Evolutionary conservation across 2,797 vertebrate genomes (phyloP).

Genomic region (Diceros bicornis): DNA sequence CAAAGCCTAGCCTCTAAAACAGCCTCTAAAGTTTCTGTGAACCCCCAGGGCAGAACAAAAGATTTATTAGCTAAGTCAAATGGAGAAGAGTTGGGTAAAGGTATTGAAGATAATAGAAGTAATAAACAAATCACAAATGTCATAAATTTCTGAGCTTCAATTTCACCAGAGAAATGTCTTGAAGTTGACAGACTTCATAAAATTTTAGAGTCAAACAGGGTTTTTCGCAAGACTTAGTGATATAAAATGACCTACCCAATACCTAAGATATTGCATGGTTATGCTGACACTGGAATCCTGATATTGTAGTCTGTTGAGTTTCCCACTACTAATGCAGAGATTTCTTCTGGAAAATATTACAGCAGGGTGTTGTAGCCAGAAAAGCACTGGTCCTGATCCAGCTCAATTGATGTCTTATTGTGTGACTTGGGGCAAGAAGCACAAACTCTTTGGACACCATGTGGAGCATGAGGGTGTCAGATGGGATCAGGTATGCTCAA

Average conservation of each 20-base stretch:
- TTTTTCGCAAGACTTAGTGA: not conserved
- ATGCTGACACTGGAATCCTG: not conserved
- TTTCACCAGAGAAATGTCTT: constrained; percentile 8
- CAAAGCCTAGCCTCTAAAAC: constrained; percentile 30
- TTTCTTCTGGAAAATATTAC: constrained; percentile 7
- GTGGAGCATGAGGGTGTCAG: not conserved
- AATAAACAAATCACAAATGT: constrained; percentile 38
- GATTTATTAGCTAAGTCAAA: constrained; percentile 32
- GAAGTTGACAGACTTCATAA: constrained; percentile 27
- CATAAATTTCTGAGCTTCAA: constrained; percentile 2
- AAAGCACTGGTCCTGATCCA: not conserved
- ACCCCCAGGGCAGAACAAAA: not conserved
- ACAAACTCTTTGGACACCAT: not conserved
- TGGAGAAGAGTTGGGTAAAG: not conserved
- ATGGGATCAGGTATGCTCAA: not conserved
- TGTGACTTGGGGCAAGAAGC: not conserved
- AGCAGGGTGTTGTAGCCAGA: not conserved
- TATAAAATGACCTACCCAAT: not conserved
- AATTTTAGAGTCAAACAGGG: not conserved
- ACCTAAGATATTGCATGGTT: not conserved
- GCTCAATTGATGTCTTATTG: not conserved
- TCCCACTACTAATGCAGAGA: not conserved
- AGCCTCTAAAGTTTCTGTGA: not conserved
- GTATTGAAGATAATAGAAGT: not conserved
- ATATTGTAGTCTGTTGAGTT: not conserved